Percentiles rank a stretch among this genome's conserved stretches.
Conservation (phyloP, 2,888 invertebrate species). For the Oegoconia quadripuncta region DNA sequence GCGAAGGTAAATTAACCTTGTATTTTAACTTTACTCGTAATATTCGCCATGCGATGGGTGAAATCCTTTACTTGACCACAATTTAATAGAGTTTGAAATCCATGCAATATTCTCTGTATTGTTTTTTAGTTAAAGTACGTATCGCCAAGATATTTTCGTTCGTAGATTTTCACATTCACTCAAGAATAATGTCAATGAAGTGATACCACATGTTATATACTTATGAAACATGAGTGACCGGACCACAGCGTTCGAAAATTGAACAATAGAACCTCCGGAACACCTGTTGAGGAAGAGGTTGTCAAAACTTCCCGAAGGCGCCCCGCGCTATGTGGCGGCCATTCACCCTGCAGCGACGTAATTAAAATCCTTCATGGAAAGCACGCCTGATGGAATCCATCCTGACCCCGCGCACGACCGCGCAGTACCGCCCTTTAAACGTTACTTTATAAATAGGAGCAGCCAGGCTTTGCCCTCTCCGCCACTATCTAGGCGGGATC, state of each 20-base stretch:
- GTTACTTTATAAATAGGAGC: slow-evolving; percentile 70
- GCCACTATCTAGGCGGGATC: not conserved
- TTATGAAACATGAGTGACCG: not conserved
- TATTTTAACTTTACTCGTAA: no score
- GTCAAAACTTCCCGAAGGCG: slow-evolving; percentile 50
- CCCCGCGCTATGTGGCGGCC: slow-evolving; percentile 50
- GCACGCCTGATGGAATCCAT: slow-evolving; percentile 72
- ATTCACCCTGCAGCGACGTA: slow-evolving; percentile 63
- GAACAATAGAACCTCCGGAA: slow-evolving; percentile 31
- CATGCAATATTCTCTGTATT: no score
- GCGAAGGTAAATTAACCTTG: not conserved
- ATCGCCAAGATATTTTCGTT: no score
- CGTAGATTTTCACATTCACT: no score
- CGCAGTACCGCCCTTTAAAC: slow-evolving; percentile 61
- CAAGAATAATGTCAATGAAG: no score
- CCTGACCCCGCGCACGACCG: slow-evolving; percentile 68
- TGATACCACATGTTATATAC: no score
- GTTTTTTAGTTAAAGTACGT: no score
- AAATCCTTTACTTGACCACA: no score
- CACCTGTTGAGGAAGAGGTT: slow-evolving; percentile 46
- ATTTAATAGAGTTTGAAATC: no score
- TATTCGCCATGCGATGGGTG: no score
- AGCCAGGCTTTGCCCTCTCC: slow-evolving; percentile 23
- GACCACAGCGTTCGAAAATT: slow-evolving; percentile 16
- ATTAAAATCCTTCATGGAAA: slow-evolving; percentile 78